These are phyloP conservation scores for Notolepis coatsorum DNA, from an alignment of 2,797 vertebrate genomes.

Conservation along the genomic window DNA sequence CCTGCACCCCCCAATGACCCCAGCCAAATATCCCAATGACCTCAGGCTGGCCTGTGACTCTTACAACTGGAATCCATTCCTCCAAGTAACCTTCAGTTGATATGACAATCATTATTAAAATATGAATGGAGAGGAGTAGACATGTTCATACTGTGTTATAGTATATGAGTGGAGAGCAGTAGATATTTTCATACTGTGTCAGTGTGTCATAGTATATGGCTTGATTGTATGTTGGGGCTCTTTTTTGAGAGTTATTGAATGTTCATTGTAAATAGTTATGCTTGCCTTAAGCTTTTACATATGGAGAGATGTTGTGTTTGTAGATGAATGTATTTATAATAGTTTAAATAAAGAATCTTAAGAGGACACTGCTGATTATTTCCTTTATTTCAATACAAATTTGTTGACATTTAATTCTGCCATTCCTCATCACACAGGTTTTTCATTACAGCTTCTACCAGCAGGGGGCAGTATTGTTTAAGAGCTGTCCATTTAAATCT, in stretches of 20 bases:
- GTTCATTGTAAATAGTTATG: constrained; percentile 41
- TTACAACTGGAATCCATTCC: not conserved
- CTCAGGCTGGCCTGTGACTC: not conserved
- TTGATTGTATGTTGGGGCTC: constrained; percentile 39
- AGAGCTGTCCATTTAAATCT: constrained; percentile 1
- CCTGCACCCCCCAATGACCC: too few species aligned
- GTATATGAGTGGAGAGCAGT: not conserved
- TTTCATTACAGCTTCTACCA: constrained; percentile 14
- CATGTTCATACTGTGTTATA: not conserved
- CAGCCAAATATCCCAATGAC: too few species aligned
- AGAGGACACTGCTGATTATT: constrained; percentile 9
- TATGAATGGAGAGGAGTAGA: not conserved
- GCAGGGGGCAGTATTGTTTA: constrained; percentile 36
- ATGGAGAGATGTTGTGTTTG: constrained; percentile 62
- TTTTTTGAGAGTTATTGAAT: constrained; percentile 33
- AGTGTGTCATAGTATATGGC: not conserved
- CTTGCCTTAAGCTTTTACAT: constrained; percentile 47
- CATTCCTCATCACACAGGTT: not conserved
- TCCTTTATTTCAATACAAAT: constrained; percentile 6
- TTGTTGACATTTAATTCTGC: not conserved
- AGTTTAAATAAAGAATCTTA: constrained; percentile 51
- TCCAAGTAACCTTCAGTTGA: not conserved
- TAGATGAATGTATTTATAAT: constrained; percentile 66
- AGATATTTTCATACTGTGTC: constrained; percentile 11
- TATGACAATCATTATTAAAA: constrained; percentile 63